Percentiles rank a stretch among this genome's conserved stretches.
Evolutionary conservation across 2,113 vertebrate genomes (phyloP).

Genomic region (Gymnobelideus leadbeateri): DNA sequence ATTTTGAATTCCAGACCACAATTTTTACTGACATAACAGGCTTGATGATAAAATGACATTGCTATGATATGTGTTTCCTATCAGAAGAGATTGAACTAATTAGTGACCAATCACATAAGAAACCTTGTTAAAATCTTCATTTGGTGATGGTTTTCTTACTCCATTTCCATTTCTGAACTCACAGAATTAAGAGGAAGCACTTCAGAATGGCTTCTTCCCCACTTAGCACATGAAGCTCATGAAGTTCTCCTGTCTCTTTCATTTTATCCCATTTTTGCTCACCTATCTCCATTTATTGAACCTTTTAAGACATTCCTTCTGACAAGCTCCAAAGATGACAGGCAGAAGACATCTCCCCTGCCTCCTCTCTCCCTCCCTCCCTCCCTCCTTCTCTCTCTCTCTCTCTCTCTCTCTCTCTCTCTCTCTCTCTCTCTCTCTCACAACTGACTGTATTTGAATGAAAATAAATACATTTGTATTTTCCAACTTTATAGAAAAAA

Average conservation of each 20-base stretch:
- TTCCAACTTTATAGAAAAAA: slow-evolving; percentile 54
- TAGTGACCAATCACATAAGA: not conserved
- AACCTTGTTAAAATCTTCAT: not conserved
- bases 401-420: too few species aligned
- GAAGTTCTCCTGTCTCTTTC: not conserved
- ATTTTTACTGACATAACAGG: slow-evolving; percentile 13
- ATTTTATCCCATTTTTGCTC: not conserved
- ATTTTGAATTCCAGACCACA: slow-evolving; percentile 12
- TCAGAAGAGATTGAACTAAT: slow-evolving; percentile 25
- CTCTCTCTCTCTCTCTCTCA: not conserved
- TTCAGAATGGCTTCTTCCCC: not conserved
- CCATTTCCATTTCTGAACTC: not conserved
- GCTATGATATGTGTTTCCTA: not conserved
- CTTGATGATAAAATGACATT: slow-evolving; percentile 17
- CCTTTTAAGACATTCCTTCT: not conserved
- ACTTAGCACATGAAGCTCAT: not conserved
- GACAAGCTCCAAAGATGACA: not conserved
- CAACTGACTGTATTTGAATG: not conserved
- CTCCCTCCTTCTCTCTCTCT: too few species aligned
- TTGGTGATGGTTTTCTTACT: not conserved
- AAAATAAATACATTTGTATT: slow-evolving; percentile 51
- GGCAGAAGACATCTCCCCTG: not conserved
- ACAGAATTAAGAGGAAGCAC: not conserved
- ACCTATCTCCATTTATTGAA: not conserved
- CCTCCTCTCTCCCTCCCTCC: too few species aligned